phyloP scores from a whole-genome alignment of 2,888 invertebrate species.

The Patella ulyssiponensis region DNA sequence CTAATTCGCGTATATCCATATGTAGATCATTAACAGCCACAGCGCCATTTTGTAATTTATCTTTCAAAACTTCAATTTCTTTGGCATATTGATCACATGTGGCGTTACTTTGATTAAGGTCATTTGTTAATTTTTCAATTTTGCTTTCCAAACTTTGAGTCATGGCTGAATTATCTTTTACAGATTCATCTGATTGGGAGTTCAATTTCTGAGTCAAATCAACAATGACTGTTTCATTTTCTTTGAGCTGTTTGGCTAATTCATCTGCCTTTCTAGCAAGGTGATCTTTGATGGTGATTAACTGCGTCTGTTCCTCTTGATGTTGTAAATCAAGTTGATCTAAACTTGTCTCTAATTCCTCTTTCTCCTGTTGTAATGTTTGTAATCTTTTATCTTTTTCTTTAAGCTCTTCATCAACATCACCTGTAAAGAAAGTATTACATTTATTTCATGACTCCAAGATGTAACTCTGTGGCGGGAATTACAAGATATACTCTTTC shows the following conservation, averaged over 20 bases:
- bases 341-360: slow-evolving; percentile 76
- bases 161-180: slow-evolving; percentile 13
- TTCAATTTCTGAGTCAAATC: slow-evolving; percentile 21
- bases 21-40: slow-evolving; percentile 63
- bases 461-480: no score
- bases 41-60: slow-evolving; percentile 56
- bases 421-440: background rate
- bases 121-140: slow-evolving; percentile 3
- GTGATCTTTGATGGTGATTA: slow-evolving; percentile 52
- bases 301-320: slow-evolving; percentile 75
- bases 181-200: slow-evolving; percentile 7
- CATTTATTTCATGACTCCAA: no score
- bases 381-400: slow-evolving; percentile 49
- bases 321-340: slow-evolving; percentile 84
- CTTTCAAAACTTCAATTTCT: slow-evolving; percentile 50
- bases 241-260: slow-evolving; percentile 28
- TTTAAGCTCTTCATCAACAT: slow-evolving; percentile 20
- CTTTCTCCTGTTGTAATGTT: slow-evolving; percentile 48
- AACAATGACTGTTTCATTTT: slow-evolving; percentile 32
- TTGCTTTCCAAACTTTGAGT: slow-evolving; percentile 15
- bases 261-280: slow-evolving; percentile 35
- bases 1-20: slow-evolving; percentile 65
- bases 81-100: slow-evolving; percentile 34
- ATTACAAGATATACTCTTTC: no score
- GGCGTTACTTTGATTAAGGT: slow-evolving; percentile 15